Percentiles rank a stretch among this genome's conserved stretches.
phyloP scores from a whole-genome alignment of 2,888 invertebrate species.

The Tenthredo notha region DNA sequence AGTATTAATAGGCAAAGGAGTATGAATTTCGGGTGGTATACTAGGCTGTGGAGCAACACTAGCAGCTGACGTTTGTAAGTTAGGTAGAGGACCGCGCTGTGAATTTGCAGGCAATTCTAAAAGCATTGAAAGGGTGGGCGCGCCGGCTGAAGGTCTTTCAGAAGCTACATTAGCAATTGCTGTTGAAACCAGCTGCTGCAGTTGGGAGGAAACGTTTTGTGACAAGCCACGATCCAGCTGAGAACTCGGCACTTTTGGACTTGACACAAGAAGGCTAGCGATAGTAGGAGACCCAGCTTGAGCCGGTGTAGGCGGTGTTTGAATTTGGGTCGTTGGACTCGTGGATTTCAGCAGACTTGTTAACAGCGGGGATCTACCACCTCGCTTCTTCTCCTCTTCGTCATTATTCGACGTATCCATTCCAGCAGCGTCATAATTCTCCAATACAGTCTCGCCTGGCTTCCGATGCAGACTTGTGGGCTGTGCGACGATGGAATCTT shows the following conservation, averaged over 20 bases:
- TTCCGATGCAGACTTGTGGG: slow-evolving; percentile 26
- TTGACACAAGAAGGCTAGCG: slow-evolving; percentile 80
- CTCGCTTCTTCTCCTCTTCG: slow-evolving; percentile 71
- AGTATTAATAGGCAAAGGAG: slow-evolving; percentile 46
- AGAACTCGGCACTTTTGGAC: slow-evolving; percentile 71
- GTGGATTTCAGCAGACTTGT: slow-evolving; percentile 91
- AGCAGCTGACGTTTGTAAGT: slow-evolving; percentile 61
- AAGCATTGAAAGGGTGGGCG: slow-evolving; percentile 88
- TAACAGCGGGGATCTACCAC: slow-evolving; percentile 83
- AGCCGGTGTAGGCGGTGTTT: slow-evolving; percentile 73
- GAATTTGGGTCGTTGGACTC: slow-evolving; percentile 77
- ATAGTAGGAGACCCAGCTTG: slow-evolving; percentile 79
- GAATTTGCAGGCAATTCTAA: slow-evolving; percentile 80
- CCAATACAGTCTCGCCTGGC: slow-evolving; percentile 57
- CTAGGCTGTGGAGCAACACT: slow-evolving; percentile 61
- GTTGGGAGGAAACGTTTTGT: slow-evolving; percentile 77
- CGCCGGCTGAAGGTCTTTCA: slow-evolving; percentile 84
- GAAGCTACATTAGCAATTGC: slow-evolving; percentile 76
- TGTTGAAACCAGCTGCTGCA: slow-evolving; percentile 80
- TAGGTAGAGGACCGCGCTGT: slow-evolving; percentile 69
- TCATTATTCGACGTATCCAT: slow-evolving; percentile 68
- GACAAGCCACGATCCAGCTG: slow-evolving; percentile 59
- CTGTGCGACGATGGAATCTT: slow-evolving; percentile 63
- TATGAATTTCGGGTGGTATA: slow-evolving; percentile 57
- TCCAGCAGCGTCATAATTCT: slow-evolving; percentile 64